Conservation (phyloP, 1,140 invertebrate genomes). For the Drosophila leontia region DNA sequence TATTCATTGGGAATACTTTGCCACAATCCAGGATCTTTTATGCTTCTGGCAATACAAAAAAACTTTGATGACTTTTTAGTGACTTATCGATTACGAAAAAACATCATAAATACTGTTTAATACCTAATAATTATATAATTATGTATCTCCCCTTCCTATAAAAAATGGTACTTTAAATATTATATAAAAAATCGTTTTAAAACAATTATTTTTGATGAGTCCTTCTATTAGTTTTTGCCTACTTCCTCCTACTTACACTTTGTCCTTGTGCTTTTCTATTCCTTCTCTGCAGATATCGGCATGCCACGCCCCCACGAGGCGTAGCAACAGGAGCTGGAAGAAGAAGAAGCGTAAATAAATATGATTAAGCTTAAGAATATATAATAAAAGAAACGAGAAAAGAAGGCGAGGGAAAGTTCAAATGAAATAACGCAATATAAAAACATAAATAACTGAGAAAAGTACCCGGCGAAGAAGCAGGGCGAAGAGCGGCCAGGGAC, state of each 20-base stretch:
- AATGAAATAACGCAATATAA: constrained; percentile 83
- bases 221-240: background rate
- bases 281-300: constrained; percentile 46
- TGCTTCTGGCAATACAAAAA: too few relatives aligned
- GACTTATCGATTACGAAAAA: too few relatives aligned
- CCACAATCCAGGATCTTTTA: too few relatives aligned
- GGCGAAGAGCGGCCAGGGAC: background rate
- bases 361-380: constrained; percentile 84
- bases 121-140: background rate
- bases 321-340: constrained; percentile 35
- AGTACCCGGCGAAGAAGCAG: constrained; percentile 10
- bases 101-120: too few relatives aligned
- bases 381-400: constrained; percentile 56
- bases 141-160: background rate
- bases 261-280: constrained; percentile 21
- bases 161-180: background rate
- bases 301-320: constrained; percentile 40
- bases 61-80: too few relatives aligned
- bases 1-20: too few relatives aligned
- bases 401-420: constrained; percentile 61
- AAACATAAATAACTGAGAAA: constrained; percentile 75
- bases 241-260: background rate
- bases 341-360: constrained; percentile 76
- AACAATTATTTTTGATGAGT: background rate
- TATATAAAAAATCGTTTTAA: background rate